phyloP scores from a whole-genome alignment of 2,888 invertebrate species.

The Amphipoea lucens region DNA sequence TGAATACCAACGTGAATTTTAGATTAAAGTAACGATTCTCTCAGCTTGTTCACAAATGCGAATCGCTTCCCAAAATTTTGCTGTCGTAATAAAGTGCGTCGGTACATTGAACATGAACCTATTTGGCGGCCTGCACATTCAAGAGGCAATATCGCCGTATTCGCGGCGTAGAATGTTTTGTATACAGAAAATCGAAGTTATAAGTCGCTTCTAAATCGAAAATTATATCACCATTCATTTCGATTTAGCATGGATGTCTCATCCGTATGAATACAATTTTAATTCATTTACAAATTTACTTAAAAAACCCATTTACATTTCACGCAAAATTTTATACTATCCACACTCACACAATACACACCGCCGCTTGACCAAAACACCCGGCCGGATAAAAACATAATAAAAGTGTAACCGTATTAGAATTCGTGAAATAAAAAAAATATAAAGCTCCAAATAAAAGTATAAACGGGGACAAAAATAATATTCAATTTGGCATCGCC shows the following conservation, averaged over 20 bases:
- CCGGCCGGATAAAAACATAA: constrained; percentile 54
- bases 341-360: constrained; percentile 17
- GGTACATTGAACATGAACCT: constrained; percentile 21
- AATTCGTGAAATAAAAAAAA: constrained; percentile 55
- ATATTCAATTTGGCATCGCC: constrained; percentile 57
- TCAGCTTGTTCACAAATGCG: neutral
- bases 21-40: neutral
- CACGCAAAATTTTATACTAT: constrained; percentile 12
- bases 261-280: neutral
- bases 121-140: neutral
- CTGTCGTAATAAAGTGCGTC: constrained; percentile 10
- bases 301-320: neutral
- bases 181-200: neutral
- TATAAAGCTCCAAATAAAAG: constrained; percentile 45
- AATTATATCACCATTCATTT: neutral
- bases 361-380: constrained; percentile 45
- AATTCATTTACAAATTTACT: neutral
- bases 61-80: constrained; percentile 6
- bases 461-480: constrained; percentile 60
- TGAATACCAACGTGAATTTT: neutral
- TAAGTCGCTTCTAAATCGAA: neutral
- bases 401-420: constrained; percentile 60
- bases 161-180: neutral
- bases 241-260: neutral
- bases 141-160: neutral